Evolutionary conservation across 2,888 invertebrate species (phyloP).

Genomic region (Hirtodrosophila histrioides): DNA sequence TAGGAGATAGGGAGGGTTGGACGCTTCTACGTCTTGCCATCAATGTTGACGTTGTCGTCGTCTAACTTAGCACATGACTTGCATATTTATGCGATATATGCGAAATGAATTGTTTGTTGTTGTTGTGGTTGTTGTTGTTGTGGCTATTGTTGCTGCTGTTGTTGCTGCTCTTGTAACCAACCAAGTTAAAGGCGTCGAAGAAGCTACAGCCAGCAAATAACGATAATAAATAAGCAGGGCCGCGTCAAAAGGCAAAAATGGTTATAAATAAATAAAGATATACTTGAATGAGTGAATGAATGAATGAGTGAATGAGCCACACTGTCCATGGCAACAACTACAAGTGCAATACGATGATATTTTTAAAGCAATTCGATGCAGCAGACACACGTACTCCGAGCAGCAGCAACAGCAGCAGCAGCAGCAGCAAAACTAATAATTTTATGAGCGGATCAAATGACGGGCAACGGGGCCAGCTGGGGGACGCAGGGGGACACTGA

Average conservation of each 20-base stretch:
- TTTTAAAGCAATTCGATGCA: slow-evolving; percentile 67
- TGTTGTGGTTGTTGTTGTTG: slow-evolving; percentile 6
- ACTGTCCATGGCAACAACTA: slow-evolving; percentile 11
- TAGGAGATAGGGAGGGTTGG: slow-evolving; percentile 10
- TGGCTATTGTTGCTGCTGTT: slow-evolving; percentile 4
- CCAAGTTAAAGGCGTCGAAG: slow-evolving; percentile 28
- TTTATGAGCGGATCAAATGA: slow-evolving; percentile 74
- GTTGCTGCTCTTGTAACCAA: slow-evolving; percentile 21
- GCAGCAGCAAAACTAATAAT: slow-evolving; percentile 57
- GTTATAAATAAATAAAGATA: slow-evolving; percentile 68
- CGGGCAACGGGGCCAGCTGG: slow-evolving; percentile 19
- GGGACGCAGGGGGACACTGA: neutral
- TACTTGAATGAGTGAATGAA: slow-evolving; percentile 22
- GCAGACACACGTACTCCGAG: slow-evolving; percentile 43
- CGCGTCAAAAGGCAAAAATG: slow-evolving; percentile 37
- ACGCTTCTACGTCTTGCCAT: slow-evolving; percentile 27
- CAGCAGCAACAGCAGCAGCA: slow-evolving; percentile 11
- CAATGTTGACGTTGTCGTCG: slow-evolving; percentile 27
- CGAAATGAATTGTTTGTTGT: slow-evolving; percentile 66
- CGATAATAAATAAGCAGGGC: slow-evolving; percentile 46
- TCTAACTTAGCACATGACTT: slow-evolving; percentile 72
- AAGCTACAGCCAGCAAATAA: slow-evolving; percentile 38
- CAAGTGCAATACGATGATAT: slow-evolving; percentile 51
- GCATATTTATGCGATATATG: slow-evolving; percentile 71
- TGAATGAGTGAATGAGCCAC: slow-evolving; percentile 5